A percentile compares a stretch with the other conserved stretches of the same genome.
Conservation (phyloP, 2,113 vertebrate species). For the Felis catus region F.catus_Fca126_mat1.0 CM031419.1:113343001-113343500, state of each 20-base stretch:
- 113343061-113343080: neutral
- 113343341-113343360: neutral
- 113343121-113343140: constrained; percentile 30
- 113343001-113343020: neutral
- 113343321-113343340: neutral
- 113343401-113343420: neutral
- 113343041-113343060: neutral
- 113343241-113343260: neutral
- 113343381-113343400: neutral
- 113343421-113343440: neutral
- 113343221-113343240: neutral
- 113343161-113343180: constrained; percentile 38
- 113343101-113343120: neutral
- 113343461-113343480: neutral
- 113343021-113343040: neutral
- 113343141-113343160: neutral
- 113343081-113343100: neutral
- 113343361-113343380: neutral
- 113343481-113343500: neutral
- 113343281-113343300: neutral
- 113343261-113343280: neutral
- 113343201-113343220: neutral
- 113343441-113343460: neutral
- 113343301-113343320: neutral
- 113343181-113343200: constrained; percentile 43